Percentiles rank a stretch among this genome's conserved stretches.
These are phyloP conservation scores for Anolis apletophallus DNA, from an alignment of 2,797 vertebrate species.

Conservation along the genomic window DNA sequence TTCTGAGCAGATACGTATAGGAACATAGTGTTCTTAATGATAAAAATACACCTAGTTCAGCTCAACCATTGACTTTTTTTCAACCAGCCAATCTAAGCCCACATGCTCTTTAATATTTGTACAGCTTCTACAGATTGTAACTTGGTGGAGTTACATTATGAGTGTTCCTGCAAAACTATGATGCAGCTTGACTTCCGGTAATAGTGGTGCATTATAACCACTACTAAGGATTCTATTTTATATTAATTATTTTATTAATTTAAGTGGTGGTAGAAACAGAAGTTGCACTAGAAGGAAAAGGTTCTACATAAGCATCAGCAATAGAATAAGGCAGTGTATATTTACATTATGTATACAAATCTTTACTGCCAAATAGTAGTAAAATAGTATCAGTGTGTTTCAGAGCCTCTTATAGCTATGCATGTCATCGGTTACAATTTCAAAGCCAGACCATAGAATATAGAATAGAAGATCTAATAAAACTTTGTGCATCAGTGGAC, in stretches of 20 bases:
- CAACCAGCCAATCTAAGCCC: neutral
- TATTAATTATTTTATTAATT: neutral
- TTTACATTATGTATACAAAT: neutral
- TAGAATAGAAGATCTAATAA: neutral
- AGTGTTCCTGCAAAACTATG: neutral
- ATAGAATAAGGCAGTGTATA: neutral
- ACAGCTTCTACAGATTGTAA: neutral
- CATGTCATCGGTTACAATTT: neutral
- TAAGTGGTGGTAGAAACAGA: neutral
- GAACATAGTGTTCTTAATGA: neutral
- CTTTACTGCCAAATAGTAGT: neutral
- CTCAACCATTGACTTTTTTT: neutral
- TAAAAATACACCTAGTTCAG: neutral
- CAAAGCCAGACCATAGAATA: neutral
- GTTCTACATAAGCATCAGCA: neutral
- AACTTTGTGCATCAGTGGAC: neutral
- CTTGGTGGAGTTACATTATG: neutral
- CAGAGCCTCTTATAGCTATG: neutral
- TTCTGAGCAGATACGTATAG: neutral
- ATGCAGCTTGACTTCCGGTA: neutral
- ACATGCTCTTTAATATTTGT: neutral
- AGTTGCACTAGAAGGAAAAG: neutral
- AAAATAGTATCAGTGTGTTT: neutral
- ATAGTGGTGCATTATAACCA: neutral
- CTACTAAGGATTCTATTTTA: neutral